Percentiles rank a stretch among this genome's conserved stretches.
These are phyloP conservation scores for Stichopus chloronotus DNA, from an alignment of 35 echinoderm and acorn worm genomes.

Conservation along the genomic window DNA sequence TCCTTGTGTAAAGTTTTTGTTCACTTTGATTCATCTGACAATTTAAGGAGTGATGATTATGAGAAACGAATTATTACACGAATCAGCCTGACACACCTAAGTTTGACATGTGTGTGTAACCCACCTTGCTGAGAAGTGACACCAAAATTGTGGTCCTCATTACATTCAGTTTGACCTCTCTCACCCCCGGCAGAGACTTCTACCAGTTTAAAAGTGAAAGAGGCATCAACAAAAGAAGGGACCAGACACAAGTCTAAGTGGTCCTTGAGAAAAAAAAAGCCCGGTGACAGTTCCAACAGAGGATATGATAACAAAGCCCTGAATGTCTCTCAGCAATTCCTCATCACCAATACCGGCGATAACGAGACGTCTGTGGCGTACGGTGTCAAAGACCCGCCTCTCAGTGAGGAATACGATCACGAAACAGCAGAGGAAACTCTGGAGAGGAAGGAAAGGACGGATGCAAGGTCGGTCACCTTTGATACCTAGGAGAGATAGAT, in stretches of 20 bases:
- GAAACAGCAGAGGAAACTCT: neutral
- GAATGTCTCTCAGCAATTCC: conserved; percentile 16
- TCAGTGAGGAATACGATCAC: neutral
- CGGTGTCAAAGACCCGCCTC: neutral
- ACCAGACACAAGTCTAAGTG: conserved; percentile 23
- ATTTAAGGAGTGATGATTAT: no score
- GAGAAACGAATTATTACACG: no score
- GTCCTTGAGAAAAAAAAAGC: conserved; percentile 31
- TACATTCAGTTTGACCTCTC: no score
- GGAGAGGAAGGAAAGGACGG: neutral
- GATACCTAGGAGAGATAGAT: neutral
- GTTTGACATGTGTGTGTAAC: no score
- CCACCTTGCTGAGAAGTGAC: no score
- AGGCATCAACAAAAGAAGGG: neutral
- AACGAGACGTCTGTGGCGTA: neutral
- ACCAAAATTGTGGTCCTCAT: no score
- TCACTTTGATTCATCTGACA: no score
- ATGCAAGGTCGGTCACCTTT: neutral
- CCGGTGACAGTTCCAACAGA: no score
- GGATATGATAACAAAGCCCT: neutral
- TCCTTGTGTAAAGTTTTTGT: no score
- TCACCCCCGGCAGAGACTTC: no score
- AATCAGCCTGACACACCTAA: no score
- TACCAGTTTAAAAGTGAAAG: neutral
- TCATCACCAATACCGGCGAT: conserved; percentile 10